Evolutionary conservation across 2,888 invertebrate genomes (phyloP), one percentile per base, ranked within the genome.

Genomic region (Heliconius ismenius): DNA sequence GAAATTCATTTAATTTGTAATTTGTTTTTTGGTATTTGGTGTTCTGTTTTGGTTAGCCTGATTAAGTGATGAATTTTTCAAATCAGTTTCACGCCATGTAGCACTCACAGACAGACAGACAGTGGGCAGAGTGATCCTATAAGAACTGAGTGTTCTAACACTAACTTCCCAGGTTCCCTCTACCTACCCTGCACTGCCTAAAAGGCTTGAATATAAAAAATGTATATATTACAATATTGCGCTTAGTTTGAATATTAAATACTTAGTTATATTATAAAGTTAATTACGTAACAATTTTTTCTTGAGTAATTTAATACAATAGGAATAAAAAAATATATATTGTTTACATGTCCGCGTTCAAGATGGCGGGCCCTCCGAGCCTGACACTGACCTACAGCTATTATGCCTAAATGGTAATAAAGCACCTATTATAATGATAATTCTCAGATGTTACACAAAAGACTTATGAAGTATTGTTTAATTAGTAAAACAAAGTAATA

Each of bases 271-370:
- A 63, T 28, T 28, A 64, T 21, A 63, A 63, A 63, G 32, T 13
- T 2, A 28, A 18, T 63, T 63, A 21, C 63, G 32, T 9, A 18
- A 32, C 18, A 11, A 4, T 63, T 63, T 63, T 65, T 65, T 64
- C 32, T 64, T 32, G 10, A 65, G 13, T 2, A 65, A 13, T 21
- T 65, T 36, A 65, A 39, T 39, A 65, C 13, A 13, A 65, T 65
- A 36, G 3, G 1, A 6, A 62, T 21, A 49, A 21, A 18, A 49
- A 18, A 49, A 49, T 39, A 64, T 28, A 28, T 64, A 64, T 64
- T 64, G 60, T 36, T 64, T 64, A 32, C 64, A 28, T 63, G 64
- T 65, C 21, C 32, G 32, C 11, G 64, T 65, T 65, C n/a, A 28
- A 65, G 64, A 64, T 32, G 21, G 64, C 64, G 10, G 10, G 9